Evolutionary conservation across 2,113 vertebrate genomes (phyloP).

Genomic region (Triplophysa rosa): DNA sequence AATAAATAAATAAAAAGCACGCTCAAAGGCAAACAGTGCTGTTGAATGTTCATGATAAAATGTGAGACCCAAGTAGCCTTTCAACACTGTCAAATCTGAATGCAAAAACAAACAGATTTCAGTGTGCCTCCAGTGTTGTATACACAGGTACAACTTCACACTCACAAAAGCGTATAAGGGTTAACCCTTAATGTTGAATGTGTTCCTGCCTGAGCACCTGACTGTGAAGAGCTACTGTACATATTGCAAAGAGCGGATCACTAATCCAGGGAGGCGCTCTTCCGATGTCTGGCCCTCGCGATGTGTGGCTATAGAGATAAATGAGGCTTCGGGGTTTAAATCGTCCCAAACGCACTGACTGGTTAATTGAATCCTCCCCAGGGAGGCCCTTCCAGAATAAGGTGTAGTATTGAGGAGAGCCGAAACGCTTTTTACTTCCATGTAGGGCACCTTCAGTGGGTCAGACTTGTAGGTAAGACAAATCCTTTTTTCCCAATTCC

Average conservation of each 20-base stretch:
- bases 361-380: slow-evolving; percentile 74
- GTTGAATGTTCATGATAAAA: neutral
- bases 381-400: slow-evolving; percentile 52
- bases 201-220: slow-evolving; percentile 54
- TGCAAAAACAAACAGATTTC: slow-evolving; percentile 28
- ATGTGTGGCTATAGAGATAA: slow-evolving; percentile 71
- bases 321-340: slow-evolving; percentile 68
- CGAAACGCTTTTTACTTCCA: slow-evolving; percentile 25
- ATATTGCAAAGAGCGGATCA: slow-evolving; percentile 51
- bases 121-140: neutral
- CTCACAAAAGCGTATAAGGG: slow-evolving; percentile 34
- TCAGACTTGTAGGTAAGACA: slow-evolving; percentile 57
- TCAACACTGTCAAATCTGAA: slow-evolving; percentile 27
- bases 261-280: slow-evolving; percentile 60
- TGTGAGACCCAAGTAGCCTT: neutral
- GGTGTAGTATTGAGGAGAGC: slow-evolving; percentile 29
- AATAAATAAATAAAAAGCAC: neutral
- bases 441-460: slow-evolving; percentile 45
- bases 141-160: slow-evolving; percentile 24
- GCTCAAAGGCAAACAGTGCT: neutral
- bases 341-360: slow-evolving; percentile 63
- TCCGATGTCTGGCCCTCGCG: slow-evolving; percentile 51
- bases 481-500: slow-evolving; percentile 60
- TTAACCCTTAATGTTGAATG: slow-evolving; percentile 52
- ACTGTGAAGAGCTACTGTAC: slow-evolving; percentile 49